Percentiles rank a stretch among this genome's conserved stretches.
Evolutionary conservation across 1,140 invertebrate genomes (phyloP).

Genomic region (Pachyrhynchus sulphureomaculatus): DNA sequence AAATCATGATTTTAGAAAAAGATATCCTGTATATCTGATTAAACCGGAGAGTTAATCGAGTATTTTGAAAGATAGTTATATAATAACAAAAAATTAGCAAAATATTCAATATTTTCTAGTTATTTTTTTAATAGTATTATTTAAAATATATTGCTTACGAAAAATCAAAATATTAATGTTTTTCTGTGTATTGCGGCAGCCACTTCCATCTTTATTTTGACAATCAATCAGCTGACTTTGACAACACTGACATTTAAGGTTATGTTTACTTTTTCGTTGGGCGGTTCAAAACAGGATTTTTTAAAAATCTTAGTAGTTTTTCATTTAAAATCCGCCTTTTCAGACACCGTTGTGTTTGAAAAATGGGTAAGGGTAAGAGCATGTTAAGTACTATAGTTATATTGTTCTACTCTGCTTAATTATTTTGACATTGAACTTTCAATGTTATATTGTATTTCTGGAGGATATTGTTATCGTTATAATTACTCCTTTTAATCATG

Average conservation of each 20-base stretch:
- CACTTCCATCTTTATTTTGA: background rate
- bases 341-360: background rate
- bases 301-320: background rate
- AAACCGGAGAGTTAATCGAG: background rate
- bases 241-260: background rate
- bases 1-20: no score
- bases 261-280: no score
- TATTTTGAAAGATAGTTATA: no score
- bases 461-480: background rate
- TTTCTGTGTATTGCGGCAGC: no score
- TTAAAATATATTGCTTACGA: no score
- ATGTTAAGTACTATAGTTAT: background rate
- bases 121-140: no score
- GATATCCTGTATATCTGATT: background rate
- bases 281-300: background rate
- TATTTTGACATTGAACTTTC: background rate
- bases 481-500: no score
- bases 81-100: no score
- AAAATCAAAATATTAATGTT: no score
- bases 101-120: no score
- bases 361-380: constrained; percentile 14
- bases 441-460: background rate
- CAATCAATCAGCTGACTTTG: background rate
- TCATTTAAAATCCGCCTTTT: no score
- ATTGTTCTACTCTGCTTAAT: no score